Evolutionary conservation across 1,140 invertebrate genomes (phyloP).

Genomic region (Mamestra configurata): DNA sequence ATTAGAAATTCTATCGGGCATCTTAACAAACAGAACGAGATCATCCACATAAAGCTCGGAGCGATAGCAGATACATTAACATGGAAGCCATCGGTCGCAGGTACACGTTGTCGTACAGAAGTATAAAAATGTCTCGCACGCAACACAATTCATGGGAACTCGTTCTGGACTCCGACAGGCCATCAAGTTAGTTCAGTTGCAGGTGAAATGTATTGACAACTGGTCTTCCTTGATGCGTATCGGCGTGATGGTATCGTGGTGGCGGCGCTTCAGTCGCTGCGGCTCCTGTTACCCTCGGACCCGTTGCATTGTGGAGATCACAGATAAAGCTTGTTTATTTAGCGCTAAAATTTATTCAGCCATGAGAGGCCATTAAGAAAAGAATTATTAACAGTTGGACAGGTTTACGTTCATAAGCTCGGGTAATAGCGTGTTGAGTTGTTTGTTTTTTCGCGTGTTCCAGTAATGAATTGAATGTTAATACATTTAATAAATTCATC

Average conservation of each 20-base stretch:
- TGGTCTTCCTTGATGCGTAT: slow-evolving; percentile 87
- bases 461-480: slow-evolving; percentile 75
- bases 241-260: slow-evolving; percentile 83
- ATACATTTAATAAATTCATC: slow-evolving; percentile 73
- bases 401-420: slow-evolving; percentile 75
- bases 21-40: slow-evolving; percentile 52
- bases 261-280: slow-evolving; percentile 80
- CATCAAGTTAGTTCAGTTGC: slow-evolving; percentile 76
- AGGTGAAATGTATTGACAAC: slow-evolving; percentile 87
- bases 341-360: slow-evolving; percentile 83
- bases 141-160: slow-evolving; percentile 84
- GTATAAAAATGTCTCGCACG: slow-evolving; percentile 82
- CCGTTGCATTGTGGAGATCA: slow-evolving; percentile 81
- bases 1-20: slow-evolving; percentile 60
- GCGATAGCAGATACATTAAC: slow-evolving; percentile 75
- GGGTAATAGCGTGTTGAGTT: slow-evolving; percentile 69
- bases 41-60: slow-evolving; percentile 63
- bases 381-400: slow-evolving; percentile 77
- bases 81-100: slow-evolving; percentile 66
- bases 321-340: slow-evolving; percentile 86
- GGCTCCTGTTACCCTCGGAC: slow-evolving; percentile 78
- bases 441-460: slow-evolving; percentile 67
- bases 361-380: slow-evolving; percentile 78
- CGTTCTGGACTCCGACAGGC: slow-evolving; percentile 75
- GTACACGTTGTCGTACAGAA: slow-evolving; percentile 75